Conservation (phyloP, 2,113 vertebrate species). For the Craseonycteris thonglongyai region DNA sequence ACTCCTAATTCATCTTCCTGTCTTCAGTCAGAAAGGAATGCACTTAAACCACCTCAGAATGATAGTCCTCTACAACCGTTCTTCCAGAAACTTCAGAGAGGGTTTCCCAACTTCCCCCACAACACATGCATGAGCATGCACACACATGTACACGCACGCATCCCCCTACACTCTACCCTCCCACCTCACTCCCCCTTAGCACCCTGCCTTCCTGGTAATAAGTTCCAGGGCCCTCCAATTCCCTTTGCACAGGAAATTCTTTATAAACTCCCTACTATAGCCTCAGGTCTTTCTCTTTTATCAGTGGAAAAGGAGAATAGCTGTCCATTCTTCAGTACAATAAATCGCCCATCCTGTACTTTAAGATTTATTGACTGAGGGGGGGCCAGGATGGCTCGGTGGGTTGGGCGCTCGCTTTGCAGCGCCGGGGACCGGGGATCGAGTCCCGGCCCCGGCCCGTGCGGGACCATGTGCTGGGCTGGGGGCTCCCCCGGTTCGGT, state of each 20-base stretch:
- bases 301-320: neutral
- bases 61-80: neutral
- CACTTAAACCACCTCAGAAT: neutral
- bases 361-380: neutral
- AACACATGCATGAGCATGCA: neutral
- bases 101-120: neutral
- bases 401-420: too few species aligned
- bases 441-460: too few species aligned
- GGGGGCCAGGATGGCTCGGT: too few species aligned
- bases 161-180: neutral
- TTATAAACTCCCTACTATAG: neutral
- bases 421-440: too few species aligned
- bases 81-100: neutral
- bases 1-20: neutral
- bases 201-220: neutral
- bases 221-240: neutral
- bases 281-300: neutral
- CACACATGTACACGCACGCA: neutral
- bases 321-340: neutral
- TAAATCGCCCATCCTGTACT: neutral
- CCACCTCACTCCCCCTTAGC: neutral
- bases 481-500: too few species aligned
- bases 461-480: too few species aligned
- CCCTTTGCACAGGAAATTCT: neutral
- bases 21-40: slow-evolving; percentile 19